Evolutionary conservation across 2,888 invertebrate species (phyloP).

Genomic region (Steromphala cineraria): DNA sequence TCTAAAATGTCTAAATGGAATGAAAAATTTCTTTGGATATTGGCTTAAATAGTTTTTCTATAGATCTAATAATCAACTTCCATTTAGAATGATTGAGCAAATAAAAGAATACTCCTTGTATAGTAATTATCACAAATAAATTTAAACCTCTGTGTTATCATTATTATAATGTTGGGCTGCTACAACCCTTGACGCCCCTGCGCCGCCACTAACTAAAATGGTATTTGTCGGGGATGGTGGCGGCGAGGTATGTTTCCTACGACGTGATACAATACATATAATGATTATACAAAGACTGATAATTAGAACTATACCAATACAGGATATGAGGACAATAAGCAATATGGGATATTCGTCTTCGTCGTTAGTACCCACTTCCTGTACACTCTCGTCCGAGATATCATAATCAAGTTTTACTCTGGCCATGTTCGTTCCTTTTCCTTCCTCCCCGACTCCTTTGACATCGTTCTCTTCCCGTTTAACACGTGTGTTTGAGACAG

Average conservation of each 20-base stretch:
- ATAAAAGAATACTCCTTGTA: background rate
- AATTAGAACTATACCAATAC: conserved; percentile 52
- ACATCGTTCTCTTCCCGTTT: conserved; percentile 49
- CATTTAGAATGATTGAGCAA: background rate
- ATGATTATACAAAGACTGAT: conserved; percentile 51
- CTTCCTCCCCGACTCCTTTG: conserved; percentile 47
- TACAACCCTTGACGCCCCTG: conserved; percentile 40
- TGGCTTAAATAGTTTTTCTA: no score
- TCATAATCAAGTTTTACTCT: conserved; percentile 49
- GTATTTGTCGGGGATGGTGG: conserved; percentile 64
- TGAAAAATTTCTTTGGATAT: no score
- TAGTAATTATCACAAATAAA: background rate
- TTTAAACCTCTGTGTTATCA: conserved; percentile 44
- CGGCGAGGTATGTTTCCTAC: conserved; percentile 57
- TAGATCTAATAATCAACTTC: background rate
- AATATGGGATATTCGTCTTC: conserved; percentile 41
- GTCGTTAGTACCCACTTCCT: conserved; percentile 45
- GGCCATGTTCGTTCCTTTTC: conserved; percentile 68
- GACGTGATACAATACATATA: conserved; percentile 51
- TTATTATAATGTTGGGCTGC: conserved; percentile 30
- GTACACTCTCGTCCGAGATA: conserved; percentile 36
- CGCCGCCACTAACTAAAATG: conserved; percentile 55
- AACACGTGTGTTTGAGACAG: background rate
- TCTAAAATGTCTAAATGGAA: no score
- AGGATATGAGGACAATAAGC: conserved; percentile 57